Evolutionary conservation across 2,888 invertebrate species (phyloP).

Genomic region (Melieria omissa): DNA sequence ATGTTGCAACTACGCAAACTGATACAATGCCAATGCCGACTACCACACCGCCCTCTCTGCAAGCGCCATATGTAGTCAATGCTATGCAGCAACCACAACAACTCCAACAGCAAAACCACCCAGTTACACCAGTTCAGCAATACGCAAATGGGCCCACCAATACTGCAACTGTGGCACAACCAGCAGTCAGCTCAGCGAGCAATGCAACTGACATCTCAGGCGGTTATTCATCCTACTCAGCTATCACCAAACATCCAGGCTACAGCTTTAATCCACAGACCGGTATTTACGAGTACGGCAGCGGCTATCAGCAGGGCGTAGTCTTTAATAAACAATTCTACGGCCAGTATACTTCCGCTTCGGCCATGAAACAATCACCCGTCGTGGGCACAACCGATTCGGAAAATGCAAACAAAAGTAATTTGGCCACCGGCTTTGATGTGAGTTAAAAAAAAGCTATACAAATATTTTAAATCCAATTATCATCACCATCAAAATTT

Average conservation of each 20-base stretch:
- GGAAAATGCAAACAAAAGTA: constrained; percentile 56
- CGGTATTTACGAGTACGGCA: constrained; percentile 73
- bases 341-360: constrained; percentile 58
- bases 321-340: constrained; percentile 49
- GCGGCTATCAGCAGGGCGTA: constrained; percentile 70
- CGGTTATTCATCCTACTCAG: constrained; percentile 20
- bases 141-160: not conserved
- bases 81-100: constrained; percentile 25
- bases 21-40: constrained; percentile 25
- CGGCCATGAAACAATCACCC: constrained; percentile 50
- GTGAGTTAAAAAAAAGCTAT: constrained; percentile 47
- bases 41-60: constrained; percentile 26
- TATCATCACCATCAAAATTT: not conserved
- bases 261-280: constrained; percentile 71
- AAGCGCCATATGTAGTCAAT: constrained; percentile 46
- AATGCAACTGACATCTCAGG: not conserved
- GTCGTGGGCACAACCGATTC: constrained; percentile 61
- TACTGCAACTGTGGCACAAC: not conserved
- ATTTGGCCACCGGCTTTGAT: constrained; percentile 60
- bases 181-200: too few species aligned
- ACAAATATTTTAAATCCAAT: not conserved
- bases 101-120: constrained; percentile 55
- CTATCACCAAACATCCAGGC: constrained; percentile 69
- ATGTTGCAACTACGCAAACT: constrained; percentile 53
- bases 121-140: constrained; percentile 45